phyloP scores from a whole-genome alignment of 1,140 invertebrate species.

The Drosophila biarmipes region DNA sequence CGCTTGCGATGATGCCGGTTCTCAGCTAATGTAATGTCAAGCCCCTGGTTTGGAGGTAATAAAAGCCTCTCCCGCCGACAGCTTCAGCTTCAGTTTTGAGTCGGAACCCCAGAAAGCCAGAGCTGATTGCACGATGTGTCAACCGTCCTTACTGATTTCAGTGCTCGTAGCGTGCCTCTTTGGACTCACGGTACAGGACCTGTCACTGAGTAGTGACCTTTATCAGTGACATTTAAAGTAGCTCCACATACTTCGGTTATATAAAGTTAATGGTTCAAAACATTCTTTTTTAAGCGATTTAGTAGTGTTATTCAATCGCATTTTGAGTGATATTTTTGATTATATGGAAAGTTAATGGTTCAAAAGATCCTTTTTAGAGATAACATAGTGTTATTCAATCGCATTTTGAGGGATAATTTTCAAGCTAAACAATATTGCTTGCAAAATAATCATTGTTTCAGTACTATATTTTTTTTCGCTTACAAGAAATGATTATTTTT shows the following conservation, averaged over 20 bases:
- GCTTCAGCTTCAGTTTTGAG: constrained; percentile 44
- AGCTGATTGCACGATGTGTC: constrained; percentile 7
- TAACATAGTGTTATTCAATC: too few species aligned
- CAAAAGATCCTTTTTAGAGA: too few species aligned
- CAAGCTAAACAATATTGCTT: too few species aligned
- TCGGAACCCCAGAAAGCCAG: constrained; percentile 7
- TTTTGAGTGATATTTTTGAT: too few species aligned
- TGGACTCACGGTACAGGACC: constrained; percentile 45
- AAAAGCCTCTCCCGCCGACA: constrained; percentile 44
- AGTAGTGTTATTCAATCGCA: too few species aligned
- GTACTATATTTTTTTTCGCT: too few species aligned
- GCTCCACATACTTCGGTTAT: too few species aligned
- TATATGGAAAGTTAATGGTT: too few species aligned
- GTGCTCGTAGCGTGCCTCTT: constrained; percentile 2
- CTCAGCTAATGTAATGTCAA: constrained; percentile 23
- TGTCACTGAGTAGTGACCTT: neutral
- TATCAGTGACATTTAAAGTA: neutral
- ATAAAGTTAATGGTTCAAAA: too few species aligned
- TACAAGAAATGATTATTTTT: too few species aligned
- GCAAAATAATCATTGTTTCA: too few species aligned
- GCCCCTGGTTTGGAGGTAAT: constrained; percentile 35
- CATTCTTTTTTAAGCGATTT: neutral
- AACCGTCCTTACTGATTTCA: neutral
- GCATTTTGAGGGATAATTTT: too few species aligned
- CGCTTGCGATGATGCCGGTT: constrained; percentile 18